These are phyloP conservation scores for Myrmecophaga tridactyla DNA, from an alignment of 2,113 vertebrate species.

Conservation along the genomic window DNA sequence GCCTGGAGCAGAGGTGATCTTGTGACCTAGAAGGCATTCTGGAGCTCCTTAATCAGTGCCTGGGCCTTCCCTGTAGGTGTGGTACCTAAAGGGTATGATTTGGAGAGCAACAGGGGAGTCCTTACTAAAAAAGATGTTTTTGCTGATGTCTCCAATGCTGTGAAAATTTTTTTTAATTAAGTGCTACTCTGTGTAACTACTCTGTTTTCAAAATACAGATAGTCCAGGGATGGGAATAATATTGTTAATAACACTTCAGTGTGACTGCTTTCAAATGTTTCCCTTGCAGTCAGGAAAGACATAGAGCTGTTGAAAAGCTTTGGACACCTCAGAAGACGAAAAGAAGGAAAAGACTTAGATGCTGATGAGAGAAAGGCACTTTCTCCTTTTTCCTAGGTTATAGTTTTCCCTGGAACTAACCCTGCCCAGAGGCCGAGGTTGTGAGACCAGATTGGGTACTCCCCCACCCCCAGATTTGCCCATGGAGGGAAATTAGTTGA, in stretches of 20 bases:
- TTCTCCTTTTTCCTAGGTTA: neutral
- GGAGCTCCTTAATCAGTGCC: constrained; percentile 17
- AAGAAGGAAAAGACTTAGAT: neutral
- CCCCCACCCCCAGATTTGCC: no score
- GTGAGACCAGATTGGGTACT: neutral
- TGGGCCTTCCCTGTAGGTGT: neutral
- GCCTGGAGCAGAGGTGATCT: constrained; percentile 55
- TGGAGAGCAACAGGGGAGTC: neutral
- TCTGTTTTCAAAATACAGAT: constrained; percentile 5
- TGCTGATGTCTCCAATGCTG: neutral
- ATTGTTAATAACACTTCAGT: neutral
- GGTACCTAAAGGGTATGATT: constrained; percentile 23
- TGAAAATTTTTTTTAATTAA: neutral
- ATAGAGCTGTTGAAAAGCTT: constrained; percentile 32
- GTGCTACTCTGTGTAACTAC: neutral
- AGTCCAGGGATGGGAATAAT: constrained; percentile 2
- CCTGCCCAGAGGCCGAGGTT: neutral
- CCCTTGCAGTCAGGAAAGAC: neutral
- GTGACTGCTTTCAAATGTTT: constrained; percentile 44
- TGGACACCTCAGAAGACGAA: neutral
- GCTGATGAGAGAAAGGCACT: neutral
- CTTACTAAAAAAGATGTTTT: constrained; percentile 39
- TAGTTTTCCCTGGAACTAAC: neutral
- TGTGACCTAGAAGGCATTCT: constrained; percentile 15
- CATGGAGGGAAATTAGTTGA: neutral